Percentiles rank a stretch among this genome's conserved stretches.
Evolutionary conservation across 2,797 vertebrate genomes (phyloP).

Genomic region (Sciurus carolinensis): DNA sequence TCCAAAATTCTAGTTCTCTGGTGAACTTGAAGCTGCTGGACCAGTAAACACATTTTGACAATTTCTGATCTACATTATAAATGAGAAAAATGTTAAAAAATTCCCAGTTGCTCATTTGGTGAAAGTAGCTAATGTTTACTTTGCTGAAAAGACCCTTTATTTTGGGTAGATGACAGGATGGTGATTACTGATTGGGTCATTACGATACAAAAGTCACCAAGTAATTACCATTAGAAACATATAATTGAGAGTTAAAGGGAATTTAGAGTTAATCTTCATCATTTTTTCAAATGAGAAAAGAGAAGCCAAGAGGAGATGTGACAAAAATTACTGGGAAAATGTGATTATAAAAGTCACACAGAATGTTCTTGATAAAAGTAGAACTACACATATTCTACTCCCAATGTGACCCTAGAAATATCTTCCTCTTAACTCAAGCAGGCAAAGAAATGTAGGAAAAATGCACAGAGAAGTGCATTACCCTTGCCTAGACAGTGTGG

Average conservation of each 20-base stretch:
- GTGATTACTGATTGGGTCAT: slow-evolving; percentile 55
- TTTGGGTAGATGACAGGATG: slow-evolving; percentile 53
- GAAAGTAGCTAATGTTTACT: slow-evolving; percentile 43
- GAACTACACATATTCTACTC: neutral
- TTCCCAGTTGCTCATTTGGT: neutral
- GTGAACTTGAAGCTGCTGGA: slow-evolving; percentile 15
- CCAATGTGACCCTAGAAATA: neutral
- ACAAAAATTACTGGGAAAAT: slow-evolving; percentile 67
- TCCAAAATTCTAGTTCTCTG: neutral
- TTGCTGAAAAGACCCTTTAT: slow-evolving; percentile 68
- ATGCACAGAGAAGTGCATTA: neutral
- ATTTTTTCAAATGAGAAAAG: slow-evolving; percentile 80
- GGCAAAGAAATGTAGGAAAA: neutral
- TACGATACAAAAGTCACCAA: slow-evolving; percentile 68
- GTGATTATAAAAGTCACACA: slow-evolving; percentile 50
- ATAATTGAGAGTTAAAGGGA: slow-evolving; percentile 69
- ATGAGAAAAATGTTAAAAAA: slow-evolving; percentile 37
- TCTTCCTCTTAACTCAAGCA: neutral
- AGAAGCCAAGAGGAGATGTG: slow-evolving; percentile 54
- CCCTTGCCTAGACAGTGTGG: neutral
- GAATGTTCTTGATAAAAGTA: slow-evolving; percentile 46
- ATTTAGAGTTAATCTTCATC: slow-evolving; percentile 76
- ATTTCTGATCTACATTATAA: neutral
- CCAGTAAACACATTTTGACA: neutral
- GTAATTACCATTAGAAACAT: slow-evolving; percentile 77